These are phyloP conservation scores for Hirundo rustica DNA, from an alignment of 2,797 vertebrate genomes.

Conservation along the genomic window DNA sequence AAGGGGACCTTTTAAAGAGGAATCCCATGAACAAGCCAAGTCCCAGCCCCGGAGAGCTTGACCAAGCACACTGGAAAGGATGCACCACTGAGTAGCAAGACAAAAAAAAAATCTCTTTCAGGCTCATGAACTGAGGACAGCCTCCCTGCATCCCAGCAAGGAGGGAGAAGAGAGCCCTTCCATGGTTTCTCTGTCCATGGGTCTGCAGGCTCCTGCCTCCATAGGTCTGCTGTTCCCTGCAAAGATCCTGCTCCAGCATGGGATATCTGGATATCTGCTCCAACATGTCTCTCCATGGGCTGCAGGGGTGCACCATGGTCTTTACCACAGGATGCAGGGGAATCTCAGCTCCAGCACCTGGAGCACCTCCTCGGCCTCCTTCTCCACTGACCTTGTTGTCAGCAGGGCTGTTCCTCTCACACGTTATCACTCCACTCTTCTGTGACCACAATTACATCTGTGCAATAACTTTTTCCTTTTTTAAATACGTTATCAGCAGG, in stretches of 20 bases:
- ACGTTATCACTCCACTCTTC: not conserved
- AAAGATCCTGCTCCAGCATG: not conserved
- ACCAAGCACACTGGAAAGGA: not conserved
- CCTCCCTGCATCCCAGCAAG: not conserved
- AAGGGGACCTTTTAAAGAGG: not conserved
- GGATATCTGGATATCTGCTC: not conserved
- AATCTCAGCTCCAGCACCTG: not conserved
- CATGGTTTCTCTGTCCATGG: not conserved
- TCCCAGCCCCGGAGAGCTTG: not conserved
- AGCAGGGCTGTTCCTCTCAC: not conserved
- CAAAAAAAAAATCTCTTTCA: not conserved
- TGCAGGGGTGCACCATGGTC: not conserved
- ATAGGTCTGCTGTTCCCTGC: not conserved
- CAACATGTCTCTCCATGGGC: not conserved
- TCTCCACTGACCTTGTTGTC: not conserved
- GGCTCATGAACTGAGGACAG: not conserved
- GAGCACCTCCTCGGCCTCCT: not conserved
- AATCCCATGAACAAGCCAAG: not conserved
- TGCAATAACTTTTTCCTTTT: not conserved
- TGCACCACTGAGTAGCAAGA: not conserved
- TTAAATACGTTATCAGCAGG: not conserved
- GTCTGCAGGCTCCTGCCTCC: not conserved
- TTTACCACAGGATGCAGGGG: not conserved
- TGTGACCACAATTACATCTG: not conserved
- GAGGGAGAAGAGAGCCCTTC: not conserved